phyloP scores from a whole-genome alignment of 2,888 invertebrate species.

The Pachliopta kotzebuea region DNA sequence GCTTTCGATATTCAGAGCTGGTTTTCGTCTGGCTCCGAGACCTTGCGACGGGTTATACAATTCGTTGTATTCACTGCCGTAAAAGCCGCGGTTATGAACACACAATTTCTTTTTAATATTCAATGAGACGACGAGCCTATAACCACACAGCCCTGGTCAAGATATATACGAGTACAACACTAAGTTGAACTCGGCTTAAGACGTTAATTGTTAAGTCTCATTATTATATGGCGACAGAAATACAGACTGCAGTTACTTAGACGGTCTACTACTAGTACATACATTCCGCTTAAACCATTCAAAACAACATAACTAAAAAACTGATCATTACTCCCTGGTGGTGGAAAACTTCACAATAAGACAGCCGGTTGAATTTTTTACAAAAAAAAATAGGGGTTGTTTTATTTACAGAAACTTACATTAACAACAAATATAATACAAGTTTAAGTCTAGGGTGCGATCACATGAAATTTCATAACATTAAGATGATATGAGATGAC shows the following conservation, averaged over 20 bases:
- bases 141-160: too few relatives aligned
- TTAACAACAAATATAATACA: constrained; percentile 72
- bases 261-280: too few relatives aligned
- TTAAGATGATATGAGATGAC: constrained; percentile 66
- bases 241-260: too few relatives aligned
- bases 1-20: constrained; percentile 21
- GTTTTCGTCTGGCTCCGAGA: constrained; percentile 12
- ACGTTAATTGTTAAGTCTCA: too few relatives aligned
- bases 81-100: constrained; percentile 25
- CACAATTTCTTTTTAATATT: too few relatives aligned
- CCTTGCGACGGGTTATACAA: constrained; percentile 22
- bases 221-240: too few relatives aligned
- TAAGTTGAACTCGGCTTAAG: too few relatives aligned
- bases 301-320: constrained; percentile 30
- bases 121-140: too few relatives aligned
- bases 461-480: constrained; percentile 70
- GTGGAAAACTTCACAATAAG: too few relatives aligned
- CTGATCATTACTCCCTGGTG: constrained; percentile 15
- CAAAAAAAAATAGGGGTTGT: constrained; percentile 58
- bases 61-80: constrained; percentile 14
- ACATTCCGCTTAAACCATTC: constrained; percentile 32
- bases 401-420: constrained; percentile 81
- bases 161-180: too few relatives aligned
- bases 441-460: constrained; percentile 69
- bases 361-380: constrained; percentile 29